These are phyloP conservation scores for Aurelia aurita DNA, from an alignment of 30 jellyfish, hydroid and myxozoan genomes.

Conservation along the genomic window DNA sequence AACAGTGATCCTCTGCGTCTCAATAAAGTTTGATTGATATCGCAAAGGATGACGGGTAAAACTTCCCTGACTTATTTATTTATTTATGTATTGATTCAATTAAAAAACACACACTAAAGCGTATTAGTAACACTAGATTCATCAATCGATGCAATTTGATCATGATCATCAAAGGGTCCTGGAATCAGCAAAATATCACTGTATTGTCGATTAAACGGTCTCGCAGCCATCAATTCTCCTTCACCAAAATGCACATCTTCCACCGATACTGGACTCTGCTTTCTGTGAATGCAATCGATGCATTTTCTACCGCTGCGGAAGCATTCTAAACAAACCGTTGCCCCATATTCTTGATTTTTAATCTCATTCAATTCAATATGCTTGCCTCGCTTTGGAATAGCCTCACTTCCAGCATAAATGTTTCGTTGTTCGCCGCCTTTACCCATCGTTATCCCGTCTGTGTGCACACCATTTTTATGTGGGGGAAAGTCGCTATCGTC, in stretches of 20 bases:
- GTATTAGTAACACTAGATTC: slow-evolving; percentile 17
- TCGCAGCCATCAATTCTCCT: background rate
- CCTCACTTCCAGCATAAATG: background rate
- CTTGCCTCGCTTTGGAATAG: background rate
- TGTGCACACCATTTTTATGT: background rate
- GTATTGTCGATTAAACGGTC: slow-evolving; percentile 61
- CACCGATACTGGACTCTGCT: slow-evolving; percentile 17
- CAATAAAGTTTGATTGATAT: no score
- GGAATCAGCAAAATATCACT: slow-evolving; percentile 96
- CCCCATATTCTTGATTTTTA: slow-evolving; percentile 2
- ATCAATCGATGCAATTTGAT: slow-evolving; percentile 39
- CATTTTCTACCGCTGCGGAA: slow-evolving; percentile 43
- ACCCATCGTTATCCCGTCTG: background rate
- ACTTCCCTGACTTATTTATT: no score
- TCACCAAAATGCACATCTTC: slow-evolving; percentile 30
- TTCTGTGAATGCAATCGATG: slow-evolving; percentile 26
- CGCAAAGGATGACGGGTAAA: no score
- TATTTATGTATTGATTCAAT: no score
- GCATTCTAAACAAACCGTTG: slow-evolving; percentile 59
- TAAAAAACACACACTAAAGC: slow-evolving; percentile 2
- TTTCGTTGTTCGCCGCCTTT: background rate
- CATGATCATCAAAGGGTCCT: slow-evolving; percentile 91
- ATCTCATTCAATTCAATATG: no score
- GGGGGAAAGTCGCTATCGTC: background rate
- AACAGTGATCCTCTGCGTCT: no score